Percentiles rank a stretch among this genome's conserved stretches.
Evolutionary conservation across 1,140 invertebrate species (phyloP).

Genomic region (Asobara japonica): DNA sequence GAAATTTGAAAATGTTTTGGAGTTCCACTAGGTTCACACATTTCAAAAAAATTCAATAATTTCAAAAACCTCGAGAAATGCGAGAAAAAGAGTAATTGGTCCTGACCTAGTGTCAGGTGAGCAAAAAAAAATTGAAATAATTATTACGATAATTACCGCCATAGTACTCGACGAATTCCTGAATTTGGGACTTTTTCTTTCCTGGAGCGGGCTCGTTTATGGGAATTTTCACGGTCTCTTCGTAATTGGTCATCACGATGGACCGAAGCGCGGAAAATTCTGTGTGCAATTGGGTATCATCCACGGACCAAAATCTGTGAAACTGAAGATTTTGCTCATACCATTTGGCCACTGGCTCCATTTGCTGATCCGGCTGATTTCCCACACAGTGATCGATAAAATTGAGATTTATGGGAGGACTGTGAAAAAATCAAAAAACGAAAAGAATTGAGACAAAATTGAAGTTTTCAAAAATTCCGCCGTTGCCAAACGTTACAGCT

Average conservation of each 20-base stretch:
- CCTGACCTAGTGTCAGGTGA: too few relatives aligned
- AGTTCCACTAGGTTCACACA: too few relatives aligned
- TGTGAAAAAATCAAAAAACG: slow-evolving; percentile 56
- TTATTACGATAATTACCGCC: too few relatives aligned
- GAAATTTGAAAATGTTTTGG: too few relatives aligned
- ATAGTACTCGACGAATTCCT: slow-evolving; percentile 99
- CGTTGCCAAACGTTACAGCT: too few relatives aligned
- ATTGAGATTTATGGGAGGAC: slow-evolving; percentile 79
- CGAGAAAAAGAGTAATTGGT: too few relatives aligned
- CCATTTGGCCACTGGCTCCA: slow-evolving; percentile 91
- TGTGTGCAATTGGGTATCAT: slow-evolving; percentile 95
- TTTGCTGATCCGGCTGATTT: slow-evolving; percentile 92
- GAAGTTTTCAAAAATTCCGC: too few relatives aligned
- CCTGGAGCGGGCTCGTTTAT: slow-evolving; percentile 98
- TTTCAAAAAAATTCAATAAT: too few relatives aligned
- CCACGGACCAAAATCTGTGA: slow-evolving; percentile 99
- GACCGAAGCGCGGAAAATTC: slow-evolving; percentile 96
- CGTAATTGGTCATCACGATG: slow-evolving; percentile 96
- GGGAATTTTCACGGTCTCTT: slow-evolving; percentile 98
- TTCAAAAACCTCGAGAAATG: too few relatives aligned
- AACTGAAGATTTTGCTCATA: slow-evolving; percentile 90
- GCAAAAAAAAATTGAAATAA: too few relatives aligned
- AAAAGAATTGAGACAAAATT: slow-evolving; percentile 25
- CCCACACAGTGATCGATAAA: slow-evolving; percentile 98
- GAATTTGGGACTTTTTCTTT: slow-evolving; percentile 96